A percentile compares a stretch with the other conserved stretches of the same genome.
Evolutionary conservation across 1,140 invertebrate genomes (phyloP).

Genomic region (Anoplophora glabripennis): DNA sequence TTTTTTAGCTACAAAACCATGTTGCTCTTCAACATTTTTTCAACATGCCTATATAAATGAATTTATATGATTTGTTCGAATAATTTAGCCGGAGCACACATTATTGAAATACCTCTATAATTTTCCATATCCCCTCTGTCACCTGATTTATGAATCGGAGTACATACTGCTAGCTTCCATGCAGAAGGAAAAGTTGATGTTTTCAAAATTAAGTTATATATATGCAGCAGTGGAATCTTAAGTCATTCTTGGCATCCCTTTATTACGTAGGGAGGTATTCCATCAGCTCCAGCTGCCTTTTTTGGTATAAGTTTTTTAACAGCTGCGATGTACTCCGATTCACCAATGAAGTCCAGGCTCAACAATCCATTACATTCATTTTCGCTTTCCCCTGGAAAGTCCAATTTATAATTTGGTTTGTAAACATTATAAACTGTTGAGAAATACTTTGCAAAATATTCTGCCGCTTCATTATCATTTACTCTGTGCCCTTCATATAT

Average conservation of each 20-base stretch:
- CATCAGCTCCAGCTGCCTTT: background rate
- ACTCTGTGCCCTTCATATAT: background rate
- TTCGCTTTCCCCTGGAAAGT: background rate
- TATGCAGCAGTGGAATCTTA: background rate
- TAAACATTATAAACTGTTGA: background rate
- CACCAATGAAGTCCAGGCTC: too few relatives aligned
- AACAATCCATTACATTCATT: background rate
- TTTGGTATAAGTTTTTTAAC: constrained; percentile 1
- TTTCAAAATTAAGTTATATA: background rate
- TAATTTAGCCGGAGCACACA: background rate
- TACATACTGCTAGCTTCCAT: background rate
- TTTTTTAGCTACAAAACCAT: too few relatives aligned
- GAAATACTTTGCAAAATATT: background rate
- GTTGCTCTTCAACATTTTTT: too few relatives aligned
- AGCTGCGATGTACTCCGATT: background rate
- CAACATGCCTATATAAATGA: background rate
- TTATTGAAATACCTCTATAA: background rate
- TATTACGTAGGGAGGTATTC: background rate
- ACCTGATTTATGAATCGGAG: background rate
- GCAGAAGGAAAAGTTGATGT: background rate
- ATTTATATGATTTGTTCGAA: background rate
- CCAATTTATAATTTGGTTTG: background rate
- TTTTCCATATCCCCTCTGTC: background rate
- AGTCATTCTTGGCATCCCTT: background rate
- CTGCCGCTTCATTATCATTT: background rate